Base-by-base conservation (phyloP, 2,888 invertebrate genomes). In the Vesta saturnalis region DNA sequence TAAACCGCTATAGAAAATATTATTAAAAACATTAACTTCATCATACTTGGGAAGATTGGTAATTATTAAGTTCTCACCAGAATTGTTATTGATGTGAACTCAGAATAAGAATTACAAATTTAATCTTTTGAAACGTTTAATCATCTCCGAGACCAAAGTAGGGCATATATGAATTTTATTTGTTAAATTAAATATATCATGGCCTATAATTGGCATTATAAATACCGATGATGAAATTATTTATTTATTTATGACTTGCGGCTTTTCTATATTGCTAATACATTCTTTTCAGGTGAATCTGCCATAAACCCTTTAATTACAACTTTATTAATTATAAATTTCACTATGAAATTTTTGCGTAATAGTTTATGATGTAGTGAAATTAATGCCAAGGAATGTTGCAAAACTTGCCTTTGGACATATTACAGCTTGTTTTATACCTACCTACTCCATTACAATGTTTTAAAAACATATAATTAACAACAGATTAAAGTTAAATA, bases 1-100 rank as follows among this genome's bases (percentile, higher is more conserved):
- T 49, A 15, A 49, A 49, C 10, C 16, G 49, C n/a, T 49, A 18
- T 14, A 16, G 6, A 49, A 35, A 35, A 35, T 35, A n/a, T n/a
- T n/a, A n/a, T n/a, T 39, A 39, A 2, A 15, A 5, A 49, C 18
- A 19, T 49, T 49, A 15, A 49, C 52, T 19, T 52, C 52, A 21
- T 52, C 52, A 21, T 52, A 52, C 52, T 52, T 52, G 52, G 52
- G 52, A 52, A 52, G 52, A 52, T 52, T 52, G 12, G 19, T 52
- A 52, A 52, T 52, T 52, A 52, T 19, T 43, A 4, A 19, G 52
- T 52, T 52, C 52, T 52, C 52, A 52, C 52, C 10, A 52, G 52
- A 52, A 52, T 52, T 52, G 52, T 52, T 52, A 52, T 52, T 52
- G 52, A 52, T 19, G 52, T 52, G 52, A 52, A 52, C 19, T 52